Evolutionary conservation across 1,140 invertebrate genomes (phyloP), one percentile per base, ranked within the genome.

Genomic region (Laupala kohalensis): DNA sequence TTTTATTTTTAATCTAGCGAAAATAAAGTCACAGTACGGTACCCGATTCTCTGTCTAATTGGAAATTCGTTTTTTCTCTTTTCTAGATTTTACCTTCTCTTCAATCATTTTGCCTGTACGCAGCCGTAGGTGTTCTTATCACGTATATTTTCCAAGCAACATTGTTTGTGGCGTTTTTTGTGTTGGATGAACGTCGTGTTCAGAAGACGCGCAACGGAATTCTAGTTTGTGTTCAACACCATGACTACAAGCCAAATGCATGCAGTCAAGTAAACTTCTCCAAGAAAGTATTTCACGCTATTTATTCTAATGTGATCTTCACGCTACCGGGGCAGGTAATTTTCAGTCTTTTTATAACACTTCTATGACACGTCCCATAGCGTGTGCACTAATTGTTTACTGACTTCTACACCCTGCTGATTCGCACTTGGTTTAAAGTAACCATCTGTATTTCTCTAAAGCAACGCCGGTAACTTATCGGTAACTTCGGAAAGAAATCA

Each of bases 131-230:
- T 25, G 86, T 92, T 5, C 81, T 90, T 27, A 86, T 89, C 72
- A 90, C 90, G 12, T 93, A 89, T 79, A 79, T 91, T 37, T 87
- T 89, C 74, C 89, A 89, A 76, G 84, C 91, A 6, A 92, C 91
- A 6, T 89, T 92, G 80, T 93, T 91, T 80, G 84, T 90, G n/a
- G 90, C 89, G 2, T 85, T 88, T 70, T 88, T 92, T 75, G 86
- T 88, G 0, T 77, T 93, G 69, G 91, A 93, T 76, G 81, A 89
- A 66, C 81, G 77, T 77, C 83, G 91, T 77, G 82, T 91, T 24
- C 83, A 86, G 74, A 76, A 76, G 0, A 86, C 84, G 70, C 79
- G 87, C 76, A 90, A 92, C 79, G 88, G 88, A 13, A 77, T 89
- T 63, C 53, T 91, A 1, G 85, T 86, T 25, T 93, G 90, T 77